Evolutionary conservation across 2,888 invertebrate species (phyloP).

Genomic region (Eupithecia dodoneata): DNA sequence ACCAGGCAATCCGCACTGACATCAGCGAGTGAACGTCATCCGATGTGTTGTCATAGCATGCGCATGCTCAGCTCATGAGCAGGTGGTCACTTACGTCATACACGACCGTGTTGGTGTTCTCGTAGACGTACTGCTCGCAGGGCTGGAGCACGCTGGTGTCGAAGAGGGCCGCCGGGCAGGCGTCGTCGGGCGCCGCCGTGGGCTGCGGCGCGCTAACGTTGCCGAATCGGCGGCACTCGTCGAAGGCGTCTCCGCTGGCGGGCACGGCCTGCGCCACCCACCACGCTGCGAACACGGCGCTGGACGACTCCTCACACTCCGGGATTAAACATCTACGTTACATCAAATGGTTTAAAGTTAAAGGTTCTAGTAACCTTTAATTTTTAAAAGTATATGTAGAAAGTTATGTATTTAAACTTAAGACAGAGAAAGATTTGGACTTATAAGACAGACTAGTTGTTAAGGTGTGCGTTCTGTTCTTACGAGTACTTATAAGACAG

Average conservation of each 20-base stretch:
- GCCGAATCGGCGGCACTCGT: slow-evolving; percentile 67
- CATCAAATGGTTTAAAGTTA: neutral
- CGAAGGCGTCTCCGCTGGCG: slow-evolving; percentile 45
- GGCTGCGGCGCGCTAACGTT: slow-evolving; percentile 19
- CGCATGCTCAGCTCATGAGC: neutral
- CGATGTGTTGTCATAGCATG: neutral
- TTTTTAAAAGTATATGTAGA: too few relatives aligned
- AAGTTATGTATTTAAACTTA: too few relatives aligned
- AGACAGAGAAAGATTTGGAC: too few relatives aligned
- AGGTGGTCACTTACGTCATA: slow-evolving; percentile 52
- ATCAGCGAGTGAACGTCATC: neutral
- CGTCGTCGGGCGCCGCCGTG: neutral
- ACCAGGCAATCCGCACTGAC: neutral
- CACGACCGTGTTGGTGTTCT: slow-evolving; percentile 50
- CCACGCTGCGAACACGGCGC: slow-evolving; percentile 59
- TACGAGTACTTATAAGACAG: too few relatives aligned
- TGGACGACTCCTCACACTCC: slow-evolving; percentile 53
- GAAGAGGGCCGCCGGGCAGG: slow-evolving; percentile 50
- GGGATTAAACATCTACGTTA: slow-evolving; percentile 55
- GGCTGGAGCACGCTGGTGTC: slow-evolving; percentile 34
- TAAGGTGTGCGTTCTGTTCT: too few relatives aligned
- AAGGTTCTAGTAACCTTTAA: neutral
- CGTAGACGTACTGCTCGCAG: slow-evolving; percentile 54
- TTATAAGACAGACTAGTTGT: too few relatives aligned
- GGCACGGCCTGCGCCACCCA: slow-evolving; percentile 79